Evolutionary conservation across 1,140 invertebrate species (phyloP), one percentile per base, ranked within the genome.

Genomic region (Nasonia longicornis): DNA sequence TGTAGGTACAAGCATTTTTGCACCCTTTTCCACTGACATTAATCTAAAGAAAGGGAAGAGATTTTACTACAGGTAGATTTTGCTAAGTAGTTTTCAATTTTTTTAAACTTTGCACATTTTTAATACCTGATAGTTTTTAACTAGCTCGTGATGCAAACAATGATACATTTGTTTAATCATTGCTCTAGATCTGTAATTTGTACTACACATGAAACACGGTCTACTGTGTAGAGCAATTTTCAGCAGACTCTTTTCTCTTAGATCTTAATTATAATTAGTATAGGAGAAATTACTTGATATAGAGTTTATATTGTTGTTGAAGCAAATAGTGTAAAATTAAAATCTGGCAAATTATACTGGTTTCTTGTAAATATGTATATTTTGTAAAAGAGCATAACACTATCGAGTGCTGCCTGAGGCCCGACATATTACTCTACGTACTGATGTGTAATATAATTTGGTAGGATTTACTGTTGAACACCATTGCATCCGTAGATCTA

Each of bases 401-500:
- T 64, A 83, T 84, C 76, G 80, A 83, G 83, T 35, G 31, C 71
- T 58, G 29, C 48, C 16, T 74, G 22, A 77, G 31, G 31, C 31
- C 31, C 31, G 4, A 76, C 77, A 74, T 78, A 38, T 67, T 29
- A 80, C 70, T 77, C 67, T 80, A 76, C 48, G 70, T n/a, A 84
- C 81, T 45, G 82, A 31, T 83, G 63, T 82, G 48, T 26, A 66
- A 64, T 20, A 83, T 29, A 52, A 80, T 77, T 14, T 48, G 45
- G 12, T 16, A 48, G 45, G 10, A 2, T 48, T 48, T 48, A 48
- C 45, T 16, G 45, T 48, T 48, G 45, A 48, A 48, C 45, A 48
- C 45, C 45, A 48, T 48, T 48, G 45, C 38, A 48, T 48, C 14
- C 14, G 45, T 48, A 48, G 14, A 2, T 14, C 45, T 48, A 48